These are phyloP conservation scores for Pipistrellus pygmaeus DNA, from an alignment of 2,797 vertebrate species.

Conservation along the genomic window DNA sequence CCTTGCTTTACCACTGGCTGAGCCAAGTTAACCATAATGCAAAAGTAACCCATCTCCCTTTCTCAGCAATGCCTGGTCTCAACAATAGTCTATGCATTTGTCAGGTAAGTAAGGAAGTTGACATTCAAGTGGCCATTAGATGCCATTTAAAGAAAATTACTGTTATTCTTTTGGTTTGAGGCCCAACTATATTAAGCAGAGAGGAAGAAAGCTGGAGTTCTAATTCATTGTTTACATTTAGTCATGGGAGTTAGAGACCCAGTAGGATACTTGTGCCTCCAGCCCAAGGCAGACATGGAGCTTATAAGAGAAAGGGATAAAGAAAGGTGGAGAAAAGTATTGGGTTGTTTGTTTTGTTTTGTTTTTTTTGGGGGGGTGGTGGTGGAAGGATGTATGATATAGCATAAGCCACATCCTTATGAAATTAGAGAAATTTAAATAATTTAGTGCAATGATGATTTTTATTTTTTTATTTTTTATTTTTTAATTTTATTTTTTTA, in stretches of 20 bases:
- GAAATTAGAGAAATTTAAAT: constrained; percentile 6
- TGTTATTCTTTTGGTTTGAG: constrained; percentile 29
- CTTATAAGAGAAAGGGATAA: neutral
- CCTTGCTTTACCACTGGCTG: no score
- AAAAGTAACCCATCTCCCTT: neutral
- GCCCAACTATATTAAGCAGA: neutral
- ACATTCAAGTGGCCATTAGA: neutral
- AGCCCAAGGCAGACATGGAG: neutral
- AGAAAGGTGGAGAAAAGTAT: neutral
- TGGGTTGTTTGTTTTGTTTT: no score
- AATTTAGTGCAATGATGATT: neutral
- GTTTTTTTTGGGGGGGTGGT: no score
- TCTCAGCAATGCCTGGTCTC: neutral
- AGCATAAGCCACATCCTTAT: neutral
- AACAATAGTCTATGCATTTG: neutral
- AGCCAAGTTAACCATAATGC: neutral
- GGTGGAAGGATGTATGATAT: no score
- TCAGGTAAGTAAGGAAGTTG: neutral
- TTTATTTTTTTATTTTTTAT: no score
- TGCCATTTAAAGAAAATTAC: neutral
- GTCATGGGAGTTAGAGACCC: neutral
- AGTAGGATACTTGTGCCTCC: neutral
- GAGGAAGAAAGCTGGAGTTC: neutral
- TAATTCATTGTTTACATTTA: neutral
- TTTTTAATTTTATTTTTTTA: no score